Conservation (phyloP, 1,140 invertebrate species). For the Carposina sasakii region DNA sequence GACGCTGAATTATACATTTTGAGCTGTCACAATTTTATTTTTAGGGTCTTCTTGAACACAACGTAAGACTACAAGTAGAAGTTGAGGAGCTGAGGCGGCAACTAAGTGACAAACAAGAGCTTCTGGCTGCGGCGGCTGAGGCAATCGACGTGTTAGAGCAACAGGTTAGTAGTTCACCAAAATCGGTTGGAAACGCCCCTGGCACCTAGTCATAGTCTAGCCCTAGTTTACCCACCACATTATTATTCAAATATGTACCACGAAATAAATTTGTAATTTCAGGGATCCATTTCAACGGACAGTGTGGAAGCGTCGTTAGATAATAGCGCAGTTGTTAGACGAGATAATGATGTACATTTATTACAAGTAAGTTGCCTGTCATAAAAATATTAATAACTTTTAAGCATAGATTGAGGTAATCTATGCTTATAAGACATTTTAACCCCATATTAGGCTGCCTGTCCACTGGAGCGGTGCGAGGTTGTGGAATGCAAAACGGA, state of each 20-base stretch:
- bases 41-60: conserved; percentile 61
- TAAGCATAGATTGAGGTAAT: too few species aligned
- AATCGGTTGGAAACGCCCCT: too few species aligned
- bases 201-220: too few species aligned
- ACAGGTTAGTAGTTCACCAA: conserved; percentile 53
- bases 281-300: conserved; percentile 58
- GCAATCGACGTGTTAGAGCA: conserved; percentile 83
- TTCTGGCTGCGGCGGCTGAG: conserved; percentile 86
- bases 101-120: conserved; percentile 85
- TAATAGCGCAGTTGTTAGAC: conserved; percentile 30
- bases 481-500: too few species aligned
- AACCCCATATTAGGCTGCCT: too few species aligned
- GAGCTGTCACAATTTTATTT: conserved; percentile 19
- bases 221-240: too few species aligned
- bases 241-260: too few species aligned
- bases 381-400: too few species aligned
- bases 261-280: conserved; percentile 11
- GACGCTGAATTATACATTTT: background rate
- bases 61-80: conserved; percentile 77
- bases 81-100: conserved; percentile 85
- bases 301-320: conserved; percentile 47
- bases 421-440: too few species aligned
- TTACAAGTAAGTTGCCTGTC: too few species aligned
- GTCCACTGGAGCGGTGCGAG: too few species aligned
- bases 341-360: too few species aligned